These are phyloP conservation scores for Cyaniris semiargus DNA, from an alignment of 2,888 invertebrate genomes.

Conservation along the genomic window DNA sequence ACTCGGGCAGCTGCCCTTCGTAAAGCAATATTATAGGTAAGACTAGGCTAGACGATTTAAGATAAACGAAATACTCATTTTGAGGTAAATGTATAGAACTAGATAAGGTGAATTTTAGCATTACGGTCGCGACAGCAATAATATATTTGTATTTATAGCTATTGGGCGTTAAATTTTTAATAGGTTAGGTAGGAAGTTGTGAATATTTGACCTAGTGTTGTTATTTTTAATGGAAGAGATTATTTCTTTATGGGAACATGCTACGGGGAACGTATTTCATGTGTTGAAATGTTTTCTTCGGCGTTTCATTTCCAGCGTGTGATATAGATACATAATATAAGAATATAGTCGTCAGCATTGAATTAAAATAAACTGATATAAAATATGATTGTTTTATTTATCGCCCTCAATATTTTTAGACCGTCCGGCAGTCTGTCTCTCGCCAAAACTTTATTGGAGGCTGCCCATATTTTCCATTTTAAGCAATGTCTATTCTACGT, in stretches of 20 bases:
- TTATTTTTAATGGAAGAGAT: slow-evolving; percentile 70
- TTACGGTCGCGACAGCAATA: slow-evolving; percentile 77
- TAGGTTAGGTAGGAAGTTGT: slow-evolving; percentile 76
- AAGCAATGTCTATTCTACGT: too few species aligned
- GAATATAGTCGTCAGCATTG: slow-evolving; percentile 76
- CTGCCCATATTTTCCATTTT: too few species aligned
- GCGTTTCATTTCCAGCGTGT: slow-evolving; percentile 69
- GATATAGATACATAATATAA: slow-evolving; percentile 76
- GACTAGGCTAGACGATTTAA: slow-evolving; percentile 62
- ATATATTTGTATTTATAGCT: slow-evolving; percentile 80
- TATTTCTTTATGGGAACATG: slow-evolving; percentile 57
- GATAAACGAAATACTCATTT: slow-evolving; percentile 73
- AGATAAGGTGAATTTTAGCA: slow-evolving; percentile 59
- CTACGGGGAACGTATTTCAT: slow-evolving; percentile 40
- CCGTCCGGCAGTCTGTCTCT: neutral
- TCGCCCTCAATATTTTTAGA: neutral
- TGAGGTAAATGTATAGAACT: slow-evolving; percentile 72
- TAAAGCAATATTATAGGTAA: slow-evolving; percentile 76
- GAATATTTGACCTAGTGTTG: slow-evolving; percentile 73
- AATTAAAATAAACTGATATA: slow-evolving; percentile 69
- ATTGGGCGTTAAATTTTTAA: slow-evolving; percentile 79
- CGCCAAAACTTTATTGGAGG: too few species aligned
- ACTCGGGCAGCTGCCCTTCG: slow-evolving; percentile 70
- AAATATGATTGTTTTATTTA: slow-evolving; percentile 49
- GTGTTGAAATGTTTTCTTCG: slow-evolving; percentile 35